phyloP scores from a whole-genome alignment of 2,888 invertebrate genomes.

The Acanthoscelides obtectus region DNA sequence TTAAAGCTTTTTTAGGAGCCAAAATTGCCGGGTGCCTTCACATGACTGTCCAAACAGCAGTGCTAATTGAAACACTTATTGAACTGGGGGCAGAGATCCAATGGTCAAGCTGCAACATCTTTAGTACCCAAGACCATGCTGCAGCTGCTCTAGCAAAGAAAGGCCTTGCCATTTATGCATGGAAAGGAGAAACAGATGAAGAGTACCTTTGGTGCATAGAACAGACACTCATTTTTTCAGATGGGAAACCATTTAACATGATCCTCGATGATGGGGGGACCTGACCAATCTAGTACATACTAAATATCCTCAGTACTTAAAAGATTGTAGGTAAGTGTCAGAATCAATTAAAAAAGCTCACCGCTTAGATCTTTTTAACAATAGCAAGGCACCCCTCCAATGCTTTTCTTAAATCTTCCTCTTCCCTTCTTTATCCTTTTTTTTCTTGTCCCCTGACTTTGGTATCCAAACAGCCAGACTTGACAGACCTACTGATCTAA shows the following conservation, averaged over 20 bases:
- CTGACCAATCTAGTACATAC: conserved; percentile 92
- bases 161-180: conserved; percentile 95
- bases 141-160: conserved; percentile 96
- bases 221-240: conserved; percentile 84
- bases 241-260: conserved; percentile 91
- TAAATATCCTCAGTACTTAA: conserved; percentile 81
- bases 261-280: conserved; percentile 98
- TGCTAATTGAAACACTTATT: conserved; percentile 93
- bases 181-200: conserved; percentile 99
- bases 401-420: no score
- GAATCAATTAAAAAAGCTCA: no score
- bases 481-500: no score
- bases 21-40: conserved; percentile 97
- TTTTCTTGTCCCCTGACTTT: no score
- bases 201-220: conserved; percentile 99
- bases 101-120: conserved; percentile 99
- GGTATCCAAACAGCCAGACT: no score
- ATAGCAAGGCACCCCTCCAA: no score
- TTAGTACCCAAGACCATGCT: conserved; percentile 98
- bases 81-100: conserved; percentile 98
- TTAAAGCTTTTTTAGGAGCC: conserved; percentile 64
- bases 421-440: no score
- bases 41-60: conserved; percentile 99
- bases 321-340: conserved; percentile 54
- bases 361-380: no score